phyloP scores from a whole-genome alignment of 1,140 invertebrate species.

The Trialeurodes vaporariorum region DNA sequence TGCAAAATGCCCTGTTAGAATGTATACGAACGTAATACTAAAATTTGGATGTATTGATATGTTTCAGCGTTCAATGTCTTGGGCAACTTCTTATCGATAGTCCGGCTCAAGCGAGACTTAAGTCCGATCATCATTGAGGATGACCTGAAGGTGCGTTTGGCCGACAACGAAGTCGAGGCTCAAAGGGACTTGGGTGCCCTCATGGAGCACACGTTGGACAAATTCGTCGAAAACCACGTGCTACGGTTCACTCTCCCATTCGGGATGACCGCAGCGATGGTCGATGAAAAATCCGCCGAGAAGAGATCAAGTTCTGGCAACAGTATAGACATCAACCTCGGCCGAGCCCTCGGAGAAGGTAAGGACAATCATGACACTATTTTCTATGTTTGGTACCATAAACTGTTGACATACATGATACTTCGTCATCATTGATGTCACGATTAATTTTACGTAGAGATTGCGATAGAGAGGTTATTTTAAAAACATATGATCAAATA shows the following conservation, averaged over 20 bases:
- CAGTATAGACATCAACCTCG: conserved; percentile 21
- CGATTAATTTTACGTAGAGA: too few relatives aligned
- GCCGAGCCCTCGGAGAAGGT: conserved; percentile 17
- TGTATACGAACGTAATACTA: too few relatives aligned
- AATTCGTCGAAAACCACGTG: conserved; percentile 20
- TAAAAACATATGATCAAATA: too few relatives aligned
- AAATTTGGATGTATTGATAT: too few relatives aligned
- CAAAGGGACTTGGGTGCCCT: conserved; percentile 13
- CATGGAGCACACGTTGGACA: conserved; percentile 19
- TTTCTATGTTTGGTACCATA: too few relatives aligned
- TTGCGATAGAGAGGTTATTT: too few relatives aligned
- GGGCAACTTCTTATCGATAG: conserved; percentile 19
- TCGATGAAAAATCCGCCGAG: conserved; percentile 8
- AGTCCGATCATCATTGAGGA: conserved; percentile 22
- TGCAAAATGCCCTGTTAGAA: too few relatives aligned
- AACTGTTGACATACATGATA: too few relatives aligned
- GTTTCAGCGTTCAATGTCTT: conserved; percentile 19
- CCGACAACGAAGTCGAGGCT: conserved; percentile 14
- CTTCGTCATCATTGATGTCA: too few relatives aligned
- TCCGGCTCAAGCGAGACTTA: conserved; percentile 24
- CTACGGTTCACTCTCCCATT: conserved; percentile 17
- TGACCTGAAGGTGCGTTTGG: conserved; percentile 19
- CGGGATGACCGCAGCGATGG: conserved; percentile 14
- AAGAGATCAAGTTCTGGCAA: conserved; percentile 13
- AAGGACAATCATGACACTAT: conserved; percentile 1